phyloP scores from a whole-genome alignment of 2,888 invertebrate species.

The Ischnus inquisitorius region DNA sequence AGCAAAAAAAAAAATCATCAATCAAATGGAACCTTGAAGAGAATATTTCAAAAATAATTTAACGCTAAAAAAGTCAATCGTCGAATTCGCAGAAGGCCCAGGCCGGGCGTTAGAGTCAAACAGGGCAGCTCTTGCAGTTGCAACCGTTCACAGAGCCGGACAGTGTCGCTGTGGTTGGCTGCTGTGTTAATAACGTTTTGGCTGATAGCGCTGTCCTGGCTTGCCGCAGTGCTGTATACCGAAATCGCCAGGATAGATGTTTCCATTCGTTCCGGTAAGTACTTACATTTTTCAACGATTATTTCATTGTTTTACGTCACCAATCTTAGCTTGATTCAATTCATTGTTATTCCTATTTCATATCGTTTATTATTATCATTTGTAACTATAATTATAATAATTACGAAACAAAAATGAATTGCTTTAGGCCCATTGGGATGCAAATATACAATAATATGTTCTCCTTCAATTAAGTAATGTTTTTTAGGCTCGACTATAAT shows the following conservation, averaged over 20 bases:
- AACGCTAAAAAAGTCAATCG: neutral
- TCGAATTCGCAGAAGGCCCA: slow-evolving; percentile 75
- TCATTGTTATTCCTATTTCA: no score
- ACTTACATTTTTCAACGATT: slow-evolving; percentile 7
- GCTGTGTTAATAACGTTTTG: slow-evolving; percentile 81
- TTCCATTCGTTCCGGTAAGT: slow-evolving; percentile 83
- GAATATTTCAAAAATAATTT: neutral
- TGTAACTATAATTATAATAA: no score
- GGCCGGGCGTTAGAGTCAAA: slow-evolving; percentile 74
- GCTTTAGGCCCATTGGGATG: no score
- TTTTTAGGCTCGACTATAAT: no score
- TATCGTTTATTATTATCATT: no score
- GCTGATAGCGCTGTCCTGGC: slow-evolving; percentile 83
- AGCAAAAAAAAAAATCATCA: neutral
- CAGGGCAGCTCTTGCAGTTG: slow-evolving; percentile 75
- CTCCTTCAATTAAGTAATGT: no score
- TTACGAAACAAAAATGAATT: no score
- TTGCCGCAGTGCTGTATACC: slow-evolving; percentile 82
- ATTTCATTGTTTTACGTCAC: neutral
- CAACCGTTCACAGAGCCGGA: slow-evolving; percentile 75
- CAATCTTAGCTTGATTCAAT: no score
- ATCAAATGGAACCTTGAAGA: neutral
- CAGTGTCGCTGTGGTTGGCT: slow-evolving; percentile 80
- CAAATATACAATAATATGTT: no score
- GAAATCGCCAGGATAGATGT: slow-evolving; percentile 83